Evolutionary conservation across 2,888 invertebrate species (phyloP).

Genomic region (Xestia c-nigrum): DNA sequence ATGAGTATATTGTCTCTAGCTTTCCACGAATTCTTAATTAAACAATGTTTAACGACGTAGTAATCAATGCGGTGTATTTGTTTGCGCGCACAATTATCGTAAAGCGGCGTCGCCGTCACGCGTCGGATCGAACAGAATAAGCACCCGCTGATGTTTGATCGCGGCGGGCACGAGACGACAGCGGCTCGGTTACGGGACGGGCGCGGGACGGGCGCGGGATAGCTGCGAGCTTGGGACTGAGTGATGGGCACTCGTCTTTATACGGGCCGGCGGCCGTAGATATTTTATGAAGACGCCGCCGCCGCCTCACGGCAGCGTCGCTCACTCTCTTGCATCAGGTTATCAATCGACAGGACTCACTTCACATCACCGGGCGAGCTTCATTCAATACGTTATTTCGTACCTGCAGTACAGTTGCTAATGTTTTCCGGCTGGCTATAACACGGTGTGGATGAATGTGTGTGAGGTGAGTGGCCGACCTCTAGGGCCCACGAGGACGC

Average conservation of each 20-base stretch:
- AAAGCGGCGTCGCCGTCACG: no score
- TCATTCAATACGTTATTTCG: not conserved
- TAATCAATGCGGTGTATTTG: slow-evolving; percentile 48
- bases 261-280: slow-evolving; percentile 38
- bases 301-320: not conserved
- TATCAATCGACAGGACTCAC: not conserved
- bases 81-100: slow-evolving; percentile 46
- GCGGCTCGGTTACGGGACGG: not conserved
- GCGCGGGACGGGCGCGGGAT: not conserved
- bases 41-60: slow-evolving; percentile 45
- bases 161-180: not conserved
- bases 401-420: not conserved
- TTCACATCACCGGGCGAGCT: not conserved
- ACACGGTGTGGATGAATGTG: not conserved
- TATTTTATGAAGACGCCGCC: slow-evolving; percentile 24
- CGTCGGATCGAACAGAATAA: slow-evolving; percentile 44
- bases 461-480: slow-evolving; percentile 20
- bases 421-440: not conserved
- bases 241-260: slow-evolving; percentile 43
- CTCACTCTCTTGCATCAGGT: slow-evolving; percentile 6
- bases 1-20: slow-evolving; percentile 29
- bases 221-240: not conserved
- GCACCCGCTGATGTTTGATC: not conserved
- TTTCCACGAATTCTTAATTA: slow-evolving; percentile 36
- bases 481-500: slow-evolving; percentile 4